These are phyloP conservation scores for Luffia ferchaultella DNA, from an alignment of 2,888 invertebrate species.

Conservation along the genomic window DNA sequence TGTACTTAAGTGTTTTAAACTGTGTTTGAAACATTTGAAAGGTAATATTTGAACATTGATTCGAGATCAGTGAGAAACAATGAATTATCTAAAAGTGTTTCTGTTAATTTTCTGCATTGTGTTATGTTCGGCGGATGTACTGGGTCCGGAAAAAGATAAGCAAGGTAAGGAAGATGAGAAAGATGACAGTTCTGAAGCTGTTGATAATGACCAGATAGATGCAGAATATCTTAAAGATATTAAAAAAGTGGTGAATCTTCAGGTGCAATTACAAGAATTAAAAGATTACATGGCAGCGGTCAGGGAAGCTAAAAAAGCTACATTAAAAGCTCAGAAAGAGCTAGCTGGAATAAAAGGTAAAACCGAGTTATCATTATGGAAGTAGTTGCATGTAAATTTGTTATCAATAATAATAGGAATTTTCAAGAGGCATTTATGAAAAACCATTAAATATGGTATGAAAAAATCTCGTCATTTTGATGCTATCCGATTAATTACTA, in stretches of 20 bases:
- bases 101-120: constrained; percentile 1
- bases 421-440: no score
- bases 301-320: background rate
- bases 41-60: no score
- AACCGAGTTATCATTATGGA: no score
- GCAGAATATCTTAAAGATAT: constrained; percentile 29
- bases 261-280: constrained; percentile 22
- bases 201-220: constrained; percentile 21
- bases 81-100: background rate
- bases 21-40: no score
- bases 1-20: no score
- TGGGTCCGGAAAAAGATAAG: constrained; percentile 39
- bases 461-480: no score
- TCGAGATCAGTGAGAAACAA: background rate
- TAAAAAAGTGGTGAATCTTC: constrained; percentile 34
- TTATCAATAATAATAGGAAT: no score
- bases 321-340: background rate
- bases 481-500: no score
- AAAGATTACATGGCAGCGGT: constrained; percentile 11
- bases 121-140: constrained; percentile 26
- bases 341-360: background rate
- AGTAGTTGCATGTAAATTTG: no score
- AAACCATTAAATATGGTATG: no score
- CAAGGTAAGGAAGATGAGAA: constrained; percentile 30
- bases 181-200: constrained; percentile 21